These are phyloP conservation scores for Pachypsylla venusta DNA, from an alignment of 1,140 invertebrate species.

Conservation along the genomic window DNA sequence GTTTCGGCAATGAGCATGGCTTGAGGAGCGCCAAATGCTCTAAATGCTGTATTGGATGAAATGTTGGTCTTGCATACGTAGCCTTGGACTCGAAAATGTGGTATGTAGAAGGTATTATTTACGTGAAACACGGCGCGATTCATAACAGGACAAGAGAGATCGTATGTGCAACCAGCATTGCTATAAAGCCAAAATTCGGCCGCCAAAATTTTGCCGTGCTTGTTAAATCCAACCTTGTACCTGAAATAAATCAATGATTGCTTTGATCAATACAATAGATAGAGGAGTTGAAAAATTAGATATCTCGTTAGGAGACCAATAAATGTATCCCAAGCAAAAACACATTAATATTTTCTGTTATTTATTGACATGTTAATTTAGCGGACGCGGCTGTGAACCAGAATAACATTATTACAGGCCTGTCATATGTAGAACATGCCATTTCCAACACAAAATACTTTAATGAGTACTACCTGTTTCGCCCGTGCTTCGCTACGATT, in stretches of 20 bases:
- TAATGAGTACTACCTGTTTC: no score
- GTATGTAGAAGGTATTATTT: conserved; percentile 62
- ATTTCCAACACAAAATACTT: no score
- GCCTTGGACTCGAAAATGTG: conserved; percentile 47
- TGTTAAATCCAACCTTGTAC: conserved; percentile 71
- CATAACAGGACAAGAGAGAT: conserved; percentile 65
- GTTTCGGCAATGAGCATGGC: conserved; percentile 72
- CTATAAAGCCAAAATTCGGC: conserved; percentile 57
- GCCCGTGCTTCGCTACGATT: no score
- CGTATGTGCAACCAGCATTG: conserved; percentile 68
- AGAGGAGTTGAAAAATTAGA: no score
- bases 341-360: no score
- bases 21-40: conserved; percentile 79
- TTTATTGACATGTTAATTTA: no score
- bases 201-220: conserved; percentile 55
- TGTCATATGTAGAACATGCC: no score
- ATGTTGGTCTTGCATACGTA: conserved; percentile 69
- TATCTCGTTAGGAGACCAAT: no score
- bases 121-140: conserved; percentile 64
- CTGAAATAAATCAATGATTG: conserved; percentile 31
- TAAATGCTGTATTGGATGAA: conserved; percentile 77
- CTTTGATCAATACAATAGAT: no score
- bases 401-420: no score
- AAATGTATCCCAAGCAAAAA: no score
- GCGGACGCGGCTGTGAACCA: no score